phyloP scores from a whole-genome alignment of 2,888 invertebrate genomes.

The Drosophila buzzatii region DNA sequence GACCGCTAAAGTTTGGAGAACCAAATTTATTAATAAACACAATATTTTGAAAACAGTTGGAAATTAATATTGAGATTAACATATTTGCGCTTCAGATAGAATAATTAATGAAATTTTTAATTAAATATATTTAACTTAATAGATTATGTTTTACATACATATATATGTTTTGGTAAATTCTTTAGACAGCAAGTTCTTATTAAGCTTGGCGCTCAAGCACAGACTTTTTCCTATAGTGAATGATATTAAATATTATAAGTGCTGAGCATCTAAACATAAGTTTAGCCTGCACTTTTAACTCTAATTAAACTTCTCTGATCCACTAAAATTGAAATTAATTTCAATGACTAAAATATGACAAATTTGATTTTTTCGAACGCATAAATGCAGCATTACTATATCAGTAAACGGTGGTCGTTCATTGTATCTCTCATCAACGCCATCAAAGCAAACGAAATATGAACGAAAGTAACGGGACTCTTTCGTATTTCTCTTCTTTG shows the following conservation, averaged over 20 bases:
- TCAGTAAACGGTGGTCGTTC: background rate
- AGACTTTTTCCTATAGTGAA: background rate
- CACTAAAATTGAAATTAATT: background rate
- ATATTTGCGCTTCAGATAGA: background rate
- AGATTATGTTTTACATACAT: background rate
- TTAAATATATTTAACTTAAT: background rate
- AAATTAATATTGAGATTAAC: background rate
- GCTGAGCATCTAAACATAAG: background rate
- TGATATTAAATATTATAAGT: background rate
- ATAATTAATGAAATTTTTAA: background rate
- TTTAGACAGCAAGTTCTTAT: background rate
- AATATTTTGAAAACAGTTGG: background rate
- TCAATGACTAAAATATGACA: background rate
- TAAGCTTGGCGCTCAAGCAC: background rate
- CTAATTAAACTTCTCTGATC: background rate
- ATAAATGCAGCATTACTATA: background rate
- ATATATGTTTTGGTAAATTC: background rate
- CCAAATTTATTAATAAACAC: background rate
- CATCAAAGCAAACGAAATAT: background rate
- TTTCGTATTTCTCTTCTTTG: background rate
- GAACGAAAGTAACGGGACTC: background rate
- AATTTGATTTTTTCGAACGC: background rate
- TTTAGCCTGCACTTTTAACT: background rate
- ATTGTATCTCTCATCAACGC: background rate
- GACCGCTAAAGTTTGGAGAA: too few species aligned